Evolutionary conservation across 2,797 vertebrate species (phyloP), one percentile per base, ranked within the genome.

Genomic region (Cottoperca gobio): DNA sequence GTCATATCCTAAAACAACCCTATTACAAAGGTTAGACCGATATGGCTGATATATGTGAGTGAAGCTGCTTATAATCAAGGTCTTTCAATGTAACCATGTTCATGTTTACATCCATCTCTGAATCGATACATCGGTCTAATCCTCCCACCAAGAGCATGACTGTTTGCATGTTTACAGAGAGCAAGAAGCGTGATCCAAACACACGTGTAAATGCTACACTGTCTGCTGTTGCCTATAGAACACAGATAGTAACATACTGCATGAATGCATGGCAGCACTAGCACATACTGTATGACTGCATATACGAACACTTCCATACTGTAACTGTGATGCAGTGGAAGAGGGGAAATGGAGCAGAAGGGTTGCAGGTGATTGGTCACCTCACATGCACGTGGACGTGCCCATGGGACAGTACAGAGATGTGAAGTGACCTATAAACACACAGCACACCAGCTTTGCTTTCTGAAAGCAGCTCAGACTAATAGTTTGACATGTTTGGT

Each of bases 331-430:
- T 75, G 81, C 68, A 86, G 73, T 3, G 50, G 42, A 62, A 46
- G 66, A 67, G 19, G 35, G 60, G 58, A 71, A 57, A 71, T 69
- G 60, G 64, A 74, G 50, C 13, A 7, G 4, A 55, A 73, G 31
- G 50, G 49, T 17, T 46, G 73, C 59, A 60, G 39, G 49, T 60
- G 73, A 72, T 86, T 81, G 80, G 79, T 76, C 79, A 70, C 73
- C 57, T 84, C 76, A 79, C 81, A 84, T 85, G 78, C 72, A 78
- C 60, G 76, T 63, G 79, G 46, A 86, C 60, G 70, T 81, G 66
- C 65, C 63, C 68, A 66, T 14, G 65, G 68, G 53, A 83, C 57
- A 64, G 40, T 11, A 39, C 69, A 76, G 33, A 23, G 58, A 61
- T 72, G 60, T 33, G 1, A 1, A 26, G 26, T 26, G 12, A 4